Evolutionary conservation across 2,113 vertebrate genomes (phyloP).

Genomic region (Ciconia stormi): DNA sequence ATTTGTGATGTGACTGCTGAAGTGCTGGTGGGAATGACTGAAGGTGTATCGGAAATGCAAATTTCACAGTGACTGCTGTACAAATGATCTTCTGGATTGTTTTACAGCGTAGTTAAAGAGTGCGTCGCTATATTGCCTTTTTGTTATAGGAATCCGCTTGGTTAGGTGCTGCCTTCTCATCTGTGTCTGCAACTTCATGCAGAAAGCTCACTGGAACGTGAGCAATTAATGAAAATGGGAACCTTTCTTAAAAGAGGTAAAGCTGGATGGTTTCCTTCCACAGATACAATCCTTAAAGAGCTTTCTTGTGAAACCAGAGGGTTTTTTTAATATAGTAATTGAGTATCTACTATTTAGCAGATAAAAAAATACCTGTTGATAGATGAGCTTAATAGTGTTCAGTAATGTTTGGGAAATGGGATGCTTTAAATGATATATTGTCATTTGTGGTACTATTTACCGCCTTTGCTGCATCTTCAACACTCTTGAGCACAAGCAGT

Average conservation of each 20-base stretch:
- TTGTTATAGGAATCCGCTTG: neutral
- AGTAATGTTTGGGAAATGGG: neutral
- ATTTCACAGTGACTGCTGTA: neutral
- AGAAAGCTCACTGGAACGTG: neutral
- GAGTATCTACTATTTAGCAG: neutral
- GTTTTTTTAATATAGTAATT: neutral
- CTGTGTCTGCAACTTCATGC: neutral
- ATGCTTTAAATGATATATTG: neutral
- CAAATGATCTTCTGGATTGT: neutral
- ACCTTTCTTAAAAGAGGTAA: neutral
- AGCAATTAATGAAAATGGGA: neutral
- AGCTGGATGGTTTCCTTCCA: neutral
- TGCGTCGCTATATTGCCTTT: rapidly evolving
- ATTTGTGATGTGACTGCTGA: neutral
- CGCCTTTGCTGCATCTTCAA: neutral
- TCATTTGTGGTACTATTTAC: neutral
- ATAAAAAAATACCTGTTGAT: neutral
- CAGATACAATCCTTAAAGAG: neutral
- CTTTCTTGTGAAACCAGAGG: neutral
- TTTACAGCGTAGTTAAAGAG: neutral
- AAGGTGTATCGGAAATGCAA: neutral
- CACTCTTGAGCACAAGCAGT: neutral
- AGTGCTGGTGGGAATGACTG: neutral
- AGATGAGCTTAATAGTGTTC: neutral
- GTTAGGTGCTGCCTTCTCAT: neutral